Evolutionary conservation across 1,140 invertebrate genomes (phyloP).

Genomic region (Trichonephila clavipes): DNA sequence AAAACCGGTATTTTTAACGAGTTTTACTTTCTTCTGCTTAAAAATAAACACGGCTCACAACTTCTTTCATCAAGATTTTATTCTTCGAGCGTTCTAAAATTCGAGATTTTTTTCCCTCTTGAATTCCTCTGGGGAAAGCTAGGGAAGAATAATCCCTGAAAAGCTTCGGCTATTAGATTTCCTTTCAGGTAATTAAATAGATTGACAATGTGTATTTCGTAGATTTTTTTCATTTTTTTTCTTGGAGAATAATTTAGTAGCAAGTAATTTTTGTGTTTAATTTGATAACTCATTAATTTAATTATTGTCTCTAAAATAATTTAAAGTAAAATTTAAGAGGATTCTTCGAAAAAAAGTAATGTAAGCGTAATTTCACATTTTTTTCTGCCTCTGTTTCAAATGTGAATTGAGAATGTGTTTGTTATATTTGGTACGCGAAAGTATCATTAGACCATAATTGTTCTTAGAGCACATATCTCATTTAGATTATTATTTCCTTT

Average conservation of each 20-base stretch:
- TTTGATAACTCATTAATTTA: conserved; percentile 31
- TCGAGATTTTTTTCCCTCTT: neutral
- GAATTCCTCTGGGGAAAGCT: neutral
- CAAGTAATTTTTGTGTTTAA: neutral
- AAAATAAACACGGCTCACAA: neutral
- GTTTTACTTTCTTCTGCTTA: neutral
- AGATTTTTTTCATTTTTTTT: neutral
- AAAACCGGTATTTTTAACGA: neutral
- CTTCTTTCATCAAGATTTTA: neutral
- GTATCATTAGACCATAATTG: no score
- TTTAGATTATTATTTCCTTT: no score
- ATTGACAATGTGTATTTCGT: neutral
- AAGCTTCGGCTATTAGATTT: neutral
- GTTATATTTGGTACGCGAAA: no score
- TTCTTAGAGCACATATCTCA: no score
- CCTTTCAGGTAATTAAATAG: conserved; percentile 50
- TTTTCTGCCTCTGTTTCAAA: no score
- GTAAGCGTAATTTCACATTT: no score
- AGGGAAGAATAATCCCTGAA: neutral
- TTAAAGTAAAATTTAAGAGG: neutral
- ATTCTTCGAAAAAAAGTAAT: no score
- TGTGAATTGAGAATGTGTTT: no score
- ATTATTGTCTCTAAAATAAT: neutral
- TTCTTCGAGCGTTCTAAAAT: neutral
- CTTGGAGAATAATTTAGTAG: neutral